Evolutionary conservation across 2,888 invertebrate genomes (phyloP), one percentile per base, ranked within the genome.

Genomic region (Neria commutata): DNA sequence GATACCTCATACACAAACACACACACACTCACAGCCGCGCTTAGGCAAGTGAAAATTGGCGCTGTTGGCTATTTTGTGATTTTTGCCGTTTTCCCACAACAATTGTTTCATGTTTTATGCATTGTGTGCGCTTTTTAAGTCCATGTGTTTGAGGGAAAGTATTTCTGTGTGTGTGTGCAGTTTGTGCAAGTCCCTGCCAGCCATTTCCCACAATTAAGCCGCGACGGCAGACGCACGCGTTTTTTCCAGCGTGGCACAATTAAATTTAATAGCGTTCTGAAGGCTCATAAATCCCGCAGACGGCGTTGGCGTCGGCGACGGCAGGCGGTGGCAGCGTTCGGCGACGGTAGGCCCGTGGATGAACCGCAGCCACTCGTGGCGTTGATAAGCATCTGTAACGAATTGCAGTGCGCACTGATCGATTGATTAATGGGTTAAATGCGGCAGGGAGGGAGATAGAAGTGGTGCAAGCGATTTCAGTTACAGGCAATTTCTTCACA

Each of bases 241-340:
- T 45, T 67, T 69, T 67, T 66, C 67, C 69, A 67, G 67, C 67
- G 73, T 70, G n/a, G n/a, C 70, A 70, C 74, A 74, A 75, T 75
- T 77, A 69, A 78, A 75, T 76, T 78, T 74, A 77, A 77, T 74
- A 71, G 74, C 70, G 67, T 74, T 76, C 70, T 73, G 71, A 76
- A 74, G 70, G 70, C 71, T 67, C 69, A 78, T 78, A 75, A 76
- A 76, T 76, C 70, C 69, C 63, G 59, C 63, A 65, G 21, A 19
- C 42, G 17, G 42, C 42, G 34, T 23, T 34, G 17, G 26, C 26
- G 1, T 40, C 49, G 40, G 42, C 46, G 33, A 23, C n/a, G 24
- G 54, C 54, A 47, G 47, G 23, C 8, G 10, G 19, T 19, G 2
- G 47, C 40, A 17, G 25, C 24, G 40, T 23, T 4, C 14, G 33